These are phyloP conservation scores for Sorex fumeus DNA, from an alignment of 2,113 vertebrate genomes.

Conservation along the genomic window DNA sequence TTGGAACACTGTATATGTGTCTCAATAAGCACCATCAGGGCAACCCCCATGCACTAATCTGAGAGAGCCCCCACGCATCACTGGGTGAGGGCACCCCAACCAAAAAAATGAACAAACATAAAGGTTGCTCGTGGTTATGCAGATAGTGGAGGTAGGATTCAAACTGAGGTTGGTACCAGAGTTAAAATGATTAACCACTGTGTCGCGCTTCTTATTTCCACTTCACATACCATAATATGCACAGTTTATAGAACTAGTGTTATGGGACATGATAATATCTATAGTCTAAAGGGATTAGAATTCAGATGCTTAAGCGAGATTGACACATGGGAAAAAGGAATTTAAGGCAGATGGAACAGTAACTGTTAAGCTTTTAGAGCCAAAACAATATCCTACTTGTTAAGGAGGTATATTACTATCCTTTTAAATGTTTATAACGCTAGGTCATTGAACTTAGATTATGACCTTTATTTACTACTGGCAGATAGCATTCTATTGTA, in stretches of 20 bases:
- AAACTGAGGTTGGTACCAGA: constrained; percentile 29
- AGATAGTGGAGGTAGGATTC: neutral
- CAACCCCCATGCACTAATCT: too few relatives aligned
- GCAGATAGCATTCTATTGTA: constrained; percentile 11
- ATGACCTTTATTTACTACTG: constrained; percentile 19
- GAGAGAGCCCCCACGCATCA: too few relatives aligned
- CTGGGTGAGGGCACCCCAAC: too few relatives aligned
- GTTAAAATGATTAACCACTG: neutral
- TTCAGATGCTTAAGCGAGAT: neutral
- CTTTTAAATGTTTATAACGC: neutral
- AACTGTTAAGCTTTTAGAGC: neutral
- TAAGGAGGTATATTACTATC: neutral
- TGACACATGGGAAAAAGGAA: neutral
- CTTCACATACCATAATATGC: neutral
- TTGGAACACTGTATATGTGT: too few relatives aligned
- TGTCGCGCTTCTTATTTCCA: neutral
- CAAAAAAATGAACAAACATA: too few relatives aligned
- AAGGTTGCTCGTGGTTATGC: neutral
- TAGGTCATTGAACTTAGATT: neutral
- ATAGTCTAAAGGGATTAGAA: neutral
- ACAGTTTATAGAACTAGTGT: neutral
- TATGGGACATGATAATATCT: neutral
- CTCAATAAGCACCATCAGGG: too few relatives aligned
- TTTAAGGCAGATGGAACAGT: neutral
- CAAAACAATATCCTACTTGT: neutral